Conservation (phyloP, 2,888 invertebrate species). For the Anthophora plumipes region DNA sequence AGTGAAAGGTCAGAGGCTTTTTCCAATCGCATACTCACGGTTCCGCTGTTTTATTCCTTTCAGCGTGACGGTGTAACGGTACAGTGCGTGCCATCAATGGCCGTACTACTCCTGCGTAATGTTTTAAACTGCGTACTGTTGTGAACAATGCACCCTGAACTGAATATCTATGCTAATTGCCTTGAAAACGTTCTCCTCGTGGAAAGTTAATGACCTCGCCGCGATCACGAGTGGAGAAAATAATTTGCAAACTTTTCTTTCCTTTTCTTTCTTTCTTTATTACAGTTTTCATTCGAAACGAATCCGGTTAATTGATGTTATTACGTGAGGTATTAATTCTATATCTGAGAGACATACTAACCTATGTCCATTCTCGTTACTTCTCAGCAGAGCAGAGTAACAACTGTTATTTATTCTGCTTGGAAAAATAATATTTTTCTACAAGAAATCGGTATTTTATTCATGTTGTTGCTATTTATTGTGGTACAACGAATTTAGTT, state of each 20-base stretch:
- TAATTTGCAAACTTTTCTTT: background rate
- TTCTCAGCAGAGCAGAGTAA: too few species aligned
- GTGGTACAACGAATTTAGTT: too few species aligned
- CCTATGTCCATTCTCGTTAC: too few species aligned
- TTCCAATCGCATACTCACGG: conserved; percentile 50
- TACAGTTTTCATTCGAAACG: background rate
- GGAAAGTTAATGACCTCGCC: conserved; percentile 8
- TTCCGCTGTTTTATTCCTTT: conserved; percentile 77
- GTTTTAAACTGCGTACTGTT: conserved; percentile 23
- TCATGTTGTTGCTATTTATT: too few species aligned
- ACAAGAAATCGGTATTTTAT: too few species aligned
- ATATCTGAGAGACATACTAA: too few species aligned
- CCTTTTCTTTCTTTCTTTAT: background rate
- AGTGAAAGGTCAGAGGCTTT: conserved; percentile 50
- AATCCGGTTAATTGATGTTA: background rate
- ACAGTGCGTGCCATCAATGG: conserved; percentile 75
- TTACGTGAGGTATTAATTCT: too few species aligned
- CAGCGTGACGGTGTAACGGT: conserved; percentile 80
- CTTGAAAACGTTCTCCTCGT: background rate
- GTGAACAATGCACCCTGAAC: conserved; percentile 49
- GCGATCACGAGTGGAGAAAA: too few species aligned
- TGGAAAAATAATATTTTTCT: too few species aligned
- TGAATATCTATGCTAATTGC: conserved; percentile 44
- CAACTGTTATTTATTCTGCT: too few species aligned
- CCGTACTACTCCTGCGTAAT: conserved; percentile 41